These are phyloP conservation scores for Hapalemur alaotrensis DNA, from an alignment of 2,797 vertebrate species.

Conservation along the genomic window DNA sequence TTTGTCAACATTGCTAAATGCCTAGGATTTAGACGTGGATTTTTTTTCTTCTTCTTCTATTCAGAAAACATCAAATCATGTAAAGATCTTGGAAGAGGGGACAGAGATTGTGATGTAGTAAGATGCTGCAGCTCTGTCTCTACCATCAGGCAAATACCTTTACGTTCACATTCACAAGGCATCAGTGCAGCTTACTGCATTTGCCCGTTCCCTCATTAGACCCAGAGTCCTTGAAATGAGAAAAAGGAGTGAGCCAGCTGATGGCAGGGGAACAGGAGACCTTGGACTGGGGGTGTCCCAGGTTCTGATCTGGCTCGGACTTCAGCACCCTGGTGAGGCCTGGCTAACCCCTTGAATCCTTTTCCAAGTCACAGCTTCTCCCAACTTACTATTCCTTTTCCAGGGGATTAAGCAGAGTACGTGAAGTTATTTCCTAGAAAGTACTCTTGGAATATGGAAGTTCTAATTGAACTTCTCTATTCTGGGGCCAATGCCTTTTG, in stretches of 20 bases:
- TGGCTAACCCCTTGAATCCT: not conserved
- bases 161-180: rapidly evolving
- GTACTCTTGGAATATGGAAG: not conserved
- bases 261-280: too few species aligned
- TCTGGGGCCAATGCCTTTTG: not conserved
- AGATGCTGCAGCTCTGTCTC: not conserved
- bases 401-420: not conserved
- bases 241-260: not conserved
- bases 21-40: not conserved
- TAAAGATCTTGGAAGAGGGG: not conserved
- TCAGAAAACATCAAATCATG: not conserved
- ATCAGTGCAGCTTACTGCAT: rapidly evolving
- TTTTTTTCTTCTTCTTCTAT: not conserved
- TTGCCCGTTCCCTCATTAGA: not conserved
- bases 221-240: not conserved
- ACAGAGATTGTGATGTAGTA: not conserved
- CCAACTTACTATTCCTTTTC: not conserved
- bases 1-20: not conserved
- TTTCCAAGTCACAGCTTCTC: not conserved
- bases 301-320: not conserved
- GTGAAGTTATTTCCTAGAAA: constrained; percentile 18
- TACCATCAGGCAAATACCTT: not conserved
- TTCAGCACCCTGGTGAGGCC: not conserved
- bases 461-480: not conserved
- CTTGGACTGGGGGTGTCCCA: rapidly evolving